Evolutionary conservation across 2,113 vertebrate genomes (phyloP), one percentile per base, ranked within the genome.

Genomic region (Scytalopus superciliaris): DNA sequence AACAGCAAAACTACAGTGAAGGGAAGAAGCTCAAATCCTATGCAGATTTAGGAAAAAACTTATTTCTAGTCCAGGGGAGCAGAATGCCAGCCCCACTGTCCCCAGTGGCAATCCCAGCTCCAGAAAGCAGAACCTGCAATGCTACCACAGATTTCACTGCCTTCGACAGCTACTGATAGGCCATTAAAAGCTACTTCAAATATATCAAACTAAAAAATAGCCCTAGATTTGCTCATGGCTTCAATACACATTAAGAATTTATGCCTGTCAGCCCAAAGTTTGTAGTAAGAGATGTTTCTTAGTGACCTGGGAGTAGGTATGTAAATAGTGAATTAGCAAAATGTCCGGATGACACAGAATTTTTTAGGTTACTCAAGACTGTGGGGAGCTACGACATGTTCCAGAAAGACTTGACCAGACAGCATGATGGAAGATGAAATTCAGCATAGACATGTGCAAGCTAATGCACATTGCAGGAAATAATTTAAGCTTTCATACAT

Each of bases 361-460:
- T 97, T 97, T 98, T 97, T 97, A 97, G 91, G 96, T 96, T 97
- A 96, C 47, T 95, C 74, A 76, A 95, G 87, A 97, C 97, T 90
- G 94, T 78, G 62, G 96, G 95, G 96, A 96, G 79, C 83, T 97
- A 82, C 78, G 6, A 94, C 50, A 39, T 90, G 93, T 75, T 96
- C 96, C 96, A 96, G 93, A 86, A 97, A 97, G 96, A 97, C 96
- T 90, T 94, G 95, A 84, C 94, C 94, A 97, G 96, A 96, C 93
- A 97, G 96, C 97, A 97, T 92, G 97, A 97, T 96, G 94, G 95
- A 97, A 96, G 96, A 97, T 96, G 96, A 97, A 96, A 97, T 96
- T 96, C 97, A 95, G 89, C 44, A 30, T 90, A 97, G 95, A 97
- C 93, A 92, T 96, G 90, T 94, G 87, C 81, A 95, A 96, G 95